Percentiles rank a stretch among this genome's conserved stretches.
Conservation (phyloP, 2,888 invertebrate genomes). For the Digitonthophagus gazella region DNA sequence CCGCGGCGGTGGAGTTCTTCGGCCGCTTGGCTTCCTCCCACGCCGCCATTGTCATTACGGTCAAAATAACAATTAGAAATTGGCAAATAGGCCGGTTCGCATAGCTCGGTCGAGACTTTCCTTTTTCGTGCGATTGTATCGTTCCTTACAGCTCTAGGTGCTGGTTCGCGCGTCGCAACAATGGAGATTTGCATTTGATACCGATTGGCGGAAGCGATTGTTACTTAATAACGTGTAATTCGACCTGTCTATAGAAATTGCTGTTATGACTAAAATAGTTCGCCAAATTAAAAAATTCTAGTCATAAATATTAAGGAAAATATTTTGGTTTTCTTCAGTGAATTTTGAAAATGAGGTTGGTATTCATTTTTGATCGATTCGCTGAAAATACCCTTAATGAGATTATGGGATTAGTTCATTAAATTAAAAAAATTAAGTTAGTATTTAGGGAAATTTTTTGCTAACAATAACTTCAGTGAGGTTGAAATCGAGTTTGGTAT, state of each 20-base stretch:
- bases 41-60: constrained; percentile 20
- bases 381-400: too few relatives aligned
- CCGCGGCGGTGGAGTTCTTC: background rate
- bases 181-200: background rate
- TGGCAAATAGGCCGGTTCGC: constrained; percentile 21
- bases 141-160: background rate
- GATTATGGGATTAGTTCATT: too few relatives aligned
- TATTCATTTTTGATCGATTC: too few relatives aligned
- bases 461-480: too few relatives aligned
- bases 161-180: background rate
- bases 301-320: too few relatives aligned
- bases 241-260: background rate
- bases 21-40: constrained; percentile 18
- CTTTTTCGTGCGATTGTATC: constrained; percentile 8
- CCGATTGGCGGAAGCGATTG: background rate
- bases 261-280: background rate
- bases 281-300: too few relatives aligned
- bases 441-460: too few relatives aligned
- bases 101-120: constrained; percentile 9
- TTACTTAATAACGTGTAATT: background rate
- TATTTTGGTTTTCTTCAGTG: too few relatives aligned
- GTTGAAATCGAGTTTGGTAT: too few relatives aligned
- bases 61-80: constrained; percentile 26
- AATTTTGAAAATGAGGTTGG: too few relatives aligned
- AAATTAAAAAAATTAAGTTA: too few relatives aligned